These are phyloP conservation scores for Phania funesta DNA, from an alignment of 2,888 invertebrate genomes.

Conservation along the genomic window DNA sequence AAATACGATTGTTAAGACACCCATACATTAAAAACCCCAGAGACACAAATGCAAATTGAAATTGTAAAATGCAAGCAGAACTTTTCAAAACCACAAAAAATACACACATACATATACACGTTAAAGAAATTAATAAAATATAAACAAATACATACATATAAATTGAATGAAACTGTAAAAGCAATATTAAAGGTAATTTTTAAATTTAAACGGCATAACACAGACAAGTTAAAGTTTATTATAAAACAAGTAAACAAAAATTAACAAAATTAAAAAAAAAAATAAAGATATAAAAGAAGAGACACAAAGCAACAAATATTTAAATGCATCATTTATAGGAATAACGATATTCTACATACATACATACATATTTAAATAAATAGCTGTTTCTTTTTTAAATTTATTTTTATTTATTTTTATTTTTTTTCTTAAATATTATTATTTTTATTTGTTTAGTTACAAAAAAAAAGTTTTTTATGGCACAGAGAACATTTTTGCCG, in stretches of 20 bases:
- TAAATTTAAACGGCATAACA: constrained; percentile 53
- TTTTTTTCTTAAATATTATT: constrained; percentile 15
- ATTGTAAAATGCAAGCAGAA: constrained; percentile 31
- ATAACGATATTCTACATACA: constrained; percentile 30
- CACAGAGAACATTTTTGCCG: constrained; percentile 57
- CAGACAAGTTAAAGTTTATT: constrained; percentile 51
- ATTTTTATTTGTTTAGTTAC: constrained; percentile 48
- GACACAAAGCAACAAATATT: constrained; percentile 60
- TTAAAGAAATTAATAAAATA: constrained; percentile 22
- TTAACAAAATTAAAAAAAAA: constrained; percentile 42
- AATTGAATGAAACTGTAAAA: constrained; percentile 64
- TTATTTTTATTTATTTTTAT: constrained; percentile 51
- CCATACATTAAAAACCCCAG: constrained; percentile 86
- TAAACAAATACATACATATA: constrained; percentile 41
- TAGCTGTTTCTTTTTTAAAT: constrained; percentile 21
- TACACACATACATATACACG: background rate
- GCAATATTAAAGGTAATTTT: constrained; percentile 63
- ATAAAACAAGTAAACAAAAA: constrained; percentile 30
- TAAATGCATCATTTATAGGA: constrained; percentile 58
- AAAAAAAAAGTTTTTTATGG: constrained; percentile 57
- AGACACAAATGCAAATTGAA: constrained; percentile 21
- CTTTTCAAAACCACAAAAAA: constrained; percentile 40
- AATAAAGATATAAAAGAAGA: constrained; percentile 27
- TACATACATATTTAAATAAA: constrained; percentile 16
- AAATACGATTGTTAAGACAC: constrained; percentile 95